These are phyloP conservation scores for Uropsilus gracilis DNA, from an alignment of 2,113 vertebrate genomes.

Conservation along the genomic window DNA sequence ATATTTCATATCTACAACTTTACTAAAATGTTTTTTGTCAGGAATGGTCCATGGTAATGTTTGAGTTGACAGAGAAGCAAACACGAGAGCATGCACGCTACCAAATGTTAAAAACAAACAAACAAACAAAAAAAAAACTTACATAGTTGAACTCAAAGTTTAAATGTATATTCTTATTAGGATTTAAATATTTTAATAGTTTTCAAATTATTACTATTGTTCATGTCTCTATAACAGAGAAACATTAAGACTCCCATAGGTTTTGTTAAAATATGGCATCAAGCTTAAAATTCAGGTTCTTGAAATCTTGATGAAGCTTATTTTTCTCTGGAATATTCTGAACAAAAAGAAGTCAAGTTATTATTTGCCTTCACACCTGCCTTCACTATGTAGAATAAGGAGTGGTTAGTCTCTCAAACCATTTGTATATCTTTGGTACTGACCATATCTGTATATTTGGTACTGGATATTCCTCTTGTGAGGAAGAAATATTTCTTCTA, in stretches of 20 bases:
- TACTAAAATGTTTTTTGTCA: background rate
- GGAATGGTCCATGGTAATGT: background rate
- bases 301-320: background rate
- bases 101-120: background rate
- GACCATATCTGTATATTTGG: background rate
- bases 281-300: background rate
- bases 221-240: background rate
- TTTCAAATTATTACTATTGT: background rate
- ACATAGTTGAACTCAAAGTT: background rate
- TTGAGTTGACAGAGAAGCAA: background rate
- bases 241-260: background rate
- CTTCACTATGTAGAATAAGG: background rate
- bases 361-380: background rate
- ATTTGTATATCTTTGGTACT: background rate
- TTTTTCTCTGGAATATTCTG: background rate
- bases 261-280: background rate
- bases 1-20: background rate
- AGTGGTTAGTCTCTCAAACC: background rate
- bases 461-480: background rate
- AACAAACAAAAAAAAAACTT: no score
- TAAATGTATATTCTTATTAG: background rate
- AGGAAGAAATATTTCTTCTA: background rate
- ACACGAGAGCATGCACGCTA: background rate
- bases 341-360: background rate
- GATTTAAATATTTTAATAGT: background rate